Evolutionary conservation across 23 tunicate genomes (phyloP).

Genomic region (Halocynthia roretzi): DNA sequence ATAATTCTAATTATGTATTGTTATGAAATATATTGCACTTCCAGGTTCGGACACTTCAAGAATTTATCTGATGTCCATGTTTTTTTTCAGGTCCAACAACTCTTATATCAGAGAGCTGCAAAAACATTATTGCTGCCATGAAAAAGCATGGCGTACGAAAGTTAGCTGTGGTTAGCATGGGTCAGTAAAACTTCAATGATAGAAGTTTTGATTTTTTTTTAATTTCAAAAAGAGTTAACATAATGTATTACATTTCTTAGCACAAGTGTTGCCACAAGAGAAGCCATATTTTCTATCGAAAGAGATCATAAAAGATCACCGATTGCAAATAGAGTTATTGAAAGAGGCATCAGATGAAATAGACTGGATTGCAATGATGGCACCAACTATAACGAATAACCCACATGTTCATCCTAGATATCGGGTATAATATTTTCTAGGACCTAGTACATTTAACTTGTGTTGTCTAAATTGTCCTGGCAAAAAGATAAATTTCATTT

Average conservation of each 20-base stretch:
- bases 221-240: not conserved
- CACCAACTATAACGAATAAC: not conserved
- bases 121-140: slow-evolving; percentile 11
- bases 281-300: too few species aligned
- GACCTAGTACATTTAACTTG: not conserved
- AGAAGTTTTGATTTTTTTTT: not conserved
- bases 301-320: not conserved
- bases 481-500: too few species aligned
- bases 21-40: too few species aligned
- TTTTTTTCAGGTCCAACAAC: not conserved
- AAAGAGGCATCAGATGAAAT: not conserved
- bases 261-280: too few species aligned
- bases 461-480: not conserved
- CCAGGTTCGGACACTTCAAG: too few species aligned
- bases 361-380: slow-evolving; percentile 24
- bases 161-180: slow-evolving; percentile 4
- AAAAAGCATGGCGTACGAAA: slow-evolving; percentile 7
- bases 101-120: slow-evolving; percentile 13
- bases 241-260: too few species aligned
- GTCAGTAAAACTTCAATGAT: not conserved
- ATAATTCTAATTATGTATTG: too few species aligned
- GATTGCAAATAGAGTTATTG: not conserved
- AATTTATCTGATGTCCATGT: not conserved
- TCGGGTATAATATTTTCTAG: not conserved
- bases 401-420: not conserved